These are phyloP conservation scores for Cephus pulcher DNA, from an alignment of 2,888 invertebrate genomes.

Conservation along the genomic window DNA sequence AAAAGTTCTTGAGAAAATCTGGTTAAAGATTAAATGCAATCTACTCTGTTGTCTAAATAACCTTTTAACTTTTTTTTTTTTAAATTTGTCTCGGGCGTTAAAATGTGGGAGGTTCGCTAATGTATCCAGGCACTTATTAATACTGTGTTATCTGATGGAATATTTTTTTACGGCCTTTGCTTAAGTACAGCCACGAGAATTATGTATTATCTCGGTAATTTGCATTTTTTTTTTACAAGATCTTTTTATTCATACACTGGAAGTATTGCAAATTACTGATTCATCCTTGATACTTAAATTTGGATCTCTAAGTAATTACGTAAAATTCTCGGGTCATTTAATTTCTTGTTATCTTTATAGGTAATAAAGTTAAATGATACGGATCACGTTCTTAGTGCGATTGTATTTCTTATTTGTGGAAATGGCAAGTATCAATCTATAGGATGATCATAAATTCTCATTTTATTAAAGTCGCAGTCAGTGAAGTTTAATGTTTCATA, in stretches of 20 bases:
- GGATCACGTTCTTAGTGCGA: background rate
- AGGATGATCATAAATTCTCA: background rate
- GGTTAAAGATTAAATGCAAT: no score
- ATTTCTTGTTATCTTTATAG: background rate
- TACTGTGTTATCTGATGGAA: background rate
- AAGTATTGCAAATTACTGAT: background rate
- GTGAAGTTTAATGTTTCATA: background rate
- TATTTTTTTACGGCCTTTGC: background rate
- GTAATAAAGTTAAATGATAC: background rate
- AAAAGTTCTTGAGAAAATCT: background rate
- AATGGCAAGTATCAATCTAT: background rate
- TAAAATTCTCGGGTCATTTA: background rate
- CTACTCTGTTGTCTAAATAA: background rate
- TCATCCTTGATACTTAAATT: background rate
- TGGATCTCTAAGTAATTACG: background rate
- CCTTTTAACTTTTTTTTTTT: background rate
- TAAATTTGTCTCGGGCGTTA: background rate
- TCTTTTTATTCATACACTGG: background rate
- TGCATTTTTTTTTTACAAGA: background rate
- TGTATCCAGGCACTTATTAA: background rate
- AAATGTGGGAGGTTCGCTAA: background rate
- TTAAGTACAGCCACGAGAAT: background rate
- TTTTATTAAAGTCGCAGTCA: background rate
- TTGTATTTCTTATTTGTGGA: background rate
- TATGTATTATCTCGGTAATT: background rate